These are phyloP conservation scores for Neopipo cinnamomea DNA, from an alignment of 2,113 vertebrate species.

Conservation along the genomic window DNA sequence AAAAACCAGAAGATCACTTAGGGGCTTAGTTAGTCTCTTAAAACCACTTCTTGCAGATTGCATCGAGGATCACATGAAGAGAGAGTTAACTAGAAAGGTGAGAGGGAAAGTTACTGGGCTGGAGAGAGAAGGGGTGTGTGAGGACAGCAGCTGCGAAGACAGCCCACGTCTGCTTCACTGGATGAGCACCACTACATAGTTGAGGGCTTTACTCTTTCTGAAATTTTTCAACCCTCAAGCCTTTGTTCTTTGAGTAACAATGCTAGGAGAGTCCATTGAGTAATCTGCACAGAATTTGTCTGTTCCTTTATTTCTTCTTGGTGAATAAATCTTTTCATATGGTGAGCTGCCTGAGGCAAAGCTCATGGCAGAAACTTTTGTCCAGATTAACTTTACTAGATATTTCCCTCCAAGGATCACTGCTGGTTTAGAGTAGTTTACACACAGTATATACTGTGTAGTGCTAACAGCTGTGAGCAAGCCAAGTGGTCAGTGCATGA, in stretches of 20 bases:
- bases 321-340: background rate
- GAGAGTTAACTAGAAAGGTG: background rate
- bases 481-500: background rate
- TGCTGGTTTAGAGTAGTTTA: background rate
- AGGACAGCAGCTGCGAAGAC: background rate
- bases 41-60: background rate
- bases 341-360: background rate
- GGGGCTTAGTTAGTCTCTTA: background rate
- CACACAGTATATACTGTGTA: background rate
- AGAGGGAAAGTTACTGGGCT: background rate
- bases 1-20: background rate
- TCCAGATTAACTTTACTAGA: background rate
- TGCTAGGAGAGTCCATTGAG: background rate
- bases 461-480: background rate
- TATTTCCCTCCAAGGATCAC: background rate
- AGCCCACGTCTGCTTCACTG: accelerated
- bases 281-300: background rate
- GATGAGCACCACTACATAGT: background rate
- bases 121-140: background rate
- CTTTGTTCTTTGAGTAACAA: background rate
- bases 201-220: background rate
- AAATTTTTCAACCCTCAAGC: background rate
- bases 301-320: background rate
- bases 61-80: background rate
- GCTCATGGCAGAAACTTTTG: background rate